These are phyloP conservation scores for Medauroidea extradentata DNA, from an alignment of 1,140 invertebrate species.

Conservation along the genomic window DNA sequence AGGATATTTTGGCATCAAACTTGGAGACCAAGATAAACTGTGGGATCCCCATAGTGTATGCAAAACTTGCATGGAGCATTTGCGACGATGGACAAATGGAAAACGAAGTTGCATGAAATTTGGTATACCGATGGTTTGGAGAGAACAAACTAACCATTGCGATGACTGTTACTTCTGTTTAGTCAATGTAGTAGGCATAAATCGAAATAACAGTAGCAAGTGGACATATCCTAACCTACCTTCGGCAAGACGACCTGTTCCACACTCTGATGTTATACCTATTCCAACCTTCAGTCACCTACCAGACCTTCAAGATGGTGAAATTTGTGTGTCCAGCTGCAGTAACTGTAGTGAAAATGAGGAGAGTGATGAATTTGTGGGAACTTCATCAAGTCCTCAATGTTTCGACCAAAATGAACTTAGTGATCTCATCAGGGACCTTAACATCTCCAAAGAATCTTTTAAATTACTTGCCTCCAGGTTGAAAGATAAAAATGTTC, in stretches of 20 bases:
- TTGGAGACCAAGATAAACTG: too few relatives aligned
- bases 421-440: slow-evolving; percentile 12
- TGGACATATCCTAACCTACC: too few relatives aligned
- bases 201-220: slow-evolving; percentile 20
- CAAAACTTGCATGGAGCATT: background rate
- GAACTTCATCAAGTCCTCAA: too few relatives aligned
- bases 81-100: background rate
- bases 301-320: too few relatives aligned
- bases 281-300: too few relatives aligned
- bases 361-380: too few relatives aligned
- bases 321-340: slow-evolving; percentile 13
- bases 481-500: slow-evolving; percentile 11
- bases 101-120: too few relatives aligned
- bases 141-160: slow-evolving; percentile 20
- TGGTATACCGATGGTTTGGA: too few relatives aligned
- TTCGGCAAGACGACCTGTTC: slow-evolving; percentile 18
- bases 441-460: slow-evolving; percentile 13
- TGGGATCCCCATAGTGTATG: background rate
- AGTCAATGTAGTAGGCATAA: slow-evolving; percentile 26
- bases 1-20: too few relatives aligned
- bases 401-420: slow-evolving; percentile 16
- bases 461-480: too few relatives aligned
- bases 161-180: slow-evolving; percentile 35
- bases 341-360: too few relatives aligned
- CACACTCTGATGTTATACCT: slow-evolving; percentile 16